Percentiles rank a stretch among this genome's conserved stretches.
phyloP scores from a whole-genome alignment of 1,140 invertebrate genomes.

The Chlorops oryzae region DNA sequence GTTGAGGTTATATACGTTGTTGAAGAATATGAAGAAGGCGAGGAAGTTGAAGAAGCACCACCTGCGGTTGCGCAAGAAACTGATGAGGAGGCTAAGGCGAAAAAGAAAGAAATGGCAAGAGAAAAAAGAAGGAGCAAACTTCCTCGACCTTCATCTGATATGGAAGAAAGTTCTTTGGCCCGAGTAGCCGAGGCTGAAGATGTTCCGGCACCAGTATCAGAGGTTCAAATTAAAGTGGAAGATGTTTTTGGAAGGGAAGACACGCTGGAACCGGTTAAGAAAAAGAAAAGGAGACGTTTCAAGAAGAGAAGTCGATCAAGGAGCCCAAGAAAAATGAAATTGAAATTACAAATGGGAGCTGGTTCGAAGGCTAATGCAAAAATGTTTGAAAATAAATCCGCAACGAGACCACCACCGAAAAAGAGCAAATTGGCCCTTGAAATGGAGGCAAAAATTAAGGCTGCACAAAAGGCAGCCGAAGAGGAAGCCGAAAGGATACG shows the following conservation, averaged over 20 bases:
- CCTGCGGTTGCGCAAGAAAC: too few relatives aligned
- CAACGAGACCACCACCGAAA: constrained; percentile 42
- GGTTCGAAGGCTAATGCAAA: constrained; percentile 44
- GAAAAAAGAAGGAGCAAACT: constrained; percentile 24
- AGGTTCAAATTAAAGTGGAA: too few relatives aligned
- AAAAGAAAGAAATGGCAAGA: constrained; percentile 38
- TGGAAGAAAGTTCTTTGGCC: constrained; percentile 23
- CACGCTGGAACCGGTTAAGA: constrained; percentile 34
- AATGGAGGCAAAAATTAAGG: constrained; percentile 42
- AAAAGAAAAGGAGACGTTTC: constrained; percentile 40
- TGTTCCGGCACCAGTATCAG: too few relatives aligned
- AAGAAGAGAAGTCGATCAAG: constrained; percentile 45
- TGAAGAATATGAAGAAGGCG: constrained; percentile 44
- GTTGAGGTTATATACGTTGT: constrained; percentile 48
- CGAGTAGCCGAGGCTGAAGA: background rate
- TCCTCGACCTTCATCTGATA: constrained; percentile 36
- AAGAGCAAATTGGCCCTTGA: constrained; percentile 45
- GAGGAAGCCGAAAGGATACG: constrained; percentile 31
- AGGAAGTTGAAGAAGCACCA: constrained; percentile 34
- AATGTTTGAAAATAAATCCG: constrained; percentile 40
- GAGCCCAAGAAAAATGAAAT: constrained; percentile 43
- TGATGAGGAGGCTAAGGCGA: constrained; percentile 38
- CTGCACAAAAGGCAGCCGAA: constrained; percentile 41
- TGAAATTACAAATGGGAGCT: constrained; percentile 45
- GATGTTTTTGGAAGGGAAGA: constrained; percentile 26